Evolutionary conservation across 2,888 invertebrate species (phyloP).

Genomic region (Conistra vaccinii): DNA sequence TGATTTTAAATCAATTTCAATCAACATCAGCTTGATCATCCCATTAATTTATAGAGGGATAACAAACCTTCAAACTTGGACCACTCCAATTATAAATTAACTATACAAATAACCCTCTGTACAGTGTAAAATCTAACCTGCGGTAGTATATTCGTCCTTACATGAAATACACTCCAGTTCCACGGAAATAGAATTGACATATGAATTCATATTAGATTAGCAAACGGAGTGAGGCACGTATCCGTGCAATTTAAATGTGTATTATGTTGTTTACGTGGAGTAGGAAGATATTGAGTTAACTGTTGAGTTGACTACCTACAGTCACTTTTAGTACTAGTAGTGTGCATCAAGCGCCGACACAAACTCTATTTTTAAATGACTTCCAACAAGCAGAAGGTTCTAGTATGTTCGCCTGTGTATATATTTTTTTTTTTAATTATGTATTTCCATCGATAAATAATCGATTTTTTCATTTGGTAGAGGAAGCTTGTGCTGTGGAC

Average conservation of each 20-base stretch:
- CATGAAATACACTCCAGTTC: background rate
- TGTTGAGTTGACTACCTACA: too few species aligned
- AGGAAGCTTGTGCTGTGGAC: too few species aligned
- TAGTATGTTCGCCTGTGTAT: too few species aligned
- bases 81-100: slow-evolving; percentile 16
- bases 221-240: slow-evolving; percentile 17
- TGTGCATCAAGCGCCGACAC: background rate
- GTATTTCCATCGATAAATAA: too few species aligned
- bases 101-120: background rate
- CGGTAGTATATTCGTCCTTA: background rate
- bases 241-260: slow-evolving; percentile 31
- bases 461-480: too few species aligned
- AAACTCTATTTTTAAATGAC: background rate
- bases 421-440: too few species aligned
- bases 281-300: slow-evolving; percentile 2
- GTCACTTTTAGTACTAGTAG: background rate
- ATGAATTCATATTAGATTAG: slow-evolving; percentile 28
- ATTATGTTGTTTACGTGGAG: slow-evolving; percentile 11
- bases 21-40: background rate
- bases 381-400: too few species aligned
- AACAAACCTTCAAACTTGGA: slow-evolving; percentile 15
- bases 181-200: slow-evolving; percentile 5
- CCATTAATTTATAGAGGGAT: background rate
- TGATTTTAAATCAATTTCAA: background rate
- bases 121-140: background rate